These are phyloP conservation scores for Drosophila bifasciata DNA, from an alignment of 1,140 invertebrate species.

Conservation along the genomic window DNA sequence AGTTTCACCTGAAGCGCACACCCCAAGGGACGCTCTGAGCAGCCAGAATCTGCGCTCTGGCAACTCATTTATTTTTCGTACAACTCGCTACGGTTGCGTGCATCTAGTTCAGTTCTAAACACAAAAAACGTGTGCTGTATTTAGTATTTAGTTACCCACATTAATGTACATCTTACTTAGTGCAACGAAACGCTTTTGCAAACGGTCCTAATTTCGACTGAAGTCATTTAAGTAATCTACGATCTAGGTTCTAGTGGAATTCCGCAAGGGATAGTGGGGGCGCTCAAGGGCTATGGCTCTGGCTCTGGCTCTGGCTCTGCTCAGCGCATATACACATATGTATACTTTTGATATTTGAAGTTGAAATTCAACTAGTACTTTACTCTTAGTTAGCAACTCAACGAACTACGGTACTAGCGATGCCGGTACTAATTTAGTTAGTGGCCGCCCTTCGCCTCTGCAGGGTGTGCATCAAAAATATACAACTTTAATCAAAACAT, in stretches of 20 bases:
- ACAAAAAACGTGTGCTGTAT: constrained; percentile 66
- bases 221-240: constrained; percentile 63
- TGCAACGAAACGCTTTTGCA: constrained; percentile 75
- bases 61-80: not conserved
- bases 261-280: too few species aligned
- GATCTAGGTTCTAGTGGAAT: constrained; percentile 32
- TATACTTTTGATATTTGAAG: constrained; percentile 63
- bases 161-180: constrained; percentile 31
- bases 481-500: constrained; percentile 41
- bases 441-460: not conserved
- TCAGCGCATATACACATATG: constrained; percentile 23
- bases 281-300: too few species aligned
- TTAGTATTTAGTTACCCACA: constrained; percentile 47
- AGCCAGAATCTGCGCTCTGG: not conserved
- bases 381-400: constrained; percentile 54
- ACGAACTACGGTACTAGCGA: constrained; percentile 24
- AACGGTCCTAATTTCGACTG: constrained; percentile 74
- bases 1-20: constrained; percentile 75
- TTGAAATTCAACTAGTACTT: constrained; percentile 43
- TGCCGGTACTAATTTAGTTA: constrained; percentile 49
- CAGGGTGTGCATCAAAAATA: constrained; percentile 24
- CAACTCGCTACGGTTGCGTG: constrained; percentile 40
- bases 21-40: constrained; percentile 38
- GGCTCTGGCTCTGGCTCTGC: constrained; percentile 1
- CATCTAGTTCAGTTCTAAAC: constrained; percentile 77